Base-by-base conservation (phyloP, 2,888 invertebrate genomes). In the Lasioglossum pauxillum region DNA sequence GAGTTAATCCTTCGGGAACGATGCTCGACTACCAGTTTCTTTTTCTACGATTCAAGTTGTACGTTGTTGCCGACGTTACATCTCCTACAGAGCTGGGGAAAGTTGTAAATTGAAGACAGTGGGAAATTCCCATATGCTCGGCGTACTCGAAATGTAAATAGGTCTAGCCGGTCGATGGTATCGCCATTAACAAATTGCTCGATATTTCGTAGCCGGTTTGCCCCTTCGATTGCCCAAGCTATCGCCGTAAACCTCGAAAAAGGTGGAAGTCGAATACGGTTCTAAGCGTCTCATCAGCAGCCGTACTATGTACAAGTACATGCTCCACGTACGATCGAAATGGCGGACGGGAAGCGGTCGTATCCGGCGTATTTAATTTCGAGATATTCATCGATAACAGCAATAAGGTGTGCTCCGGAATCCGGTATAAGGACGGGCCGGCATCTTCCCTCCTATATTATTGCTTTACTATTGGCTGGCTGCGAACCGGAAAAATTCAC, bases 361-460 rank as follows among this genome's bases (percentile, higher is more conserved):
- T 84, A 86, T 72, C 57, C 57, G 79, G 38, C 90, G 90, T 80
- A 89, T 89, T 90, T 90, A 90, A 90, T 89, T 90, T 84, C 83
- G 57, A 76, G 85, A 84, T 82, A 90, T 93, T 92, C 89, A 87
- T 90, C 92, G 91, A 93, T 92, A 91, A 92, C 91, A 92, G 90
- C 88, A 90, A 91, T 89, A 89, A 90, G 82, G 88, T 85, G 80
- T 84, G 91, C 80, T 87, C 90, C 90, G 93, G 94, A 94, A 94
- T 94, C 90, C 91, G 90, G 89, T 92, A 92, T 94, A 91, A 93
- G 91, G 92, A 93, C 91, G 93, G 82, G 78, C 78, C 79, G 93
- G 93, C 89, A 94, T 94, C 90, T 88, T 87, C 86, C 75, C 10
- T 69, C 41, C 80, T 90, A 92, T 93, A 92, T 92, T 93, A 92